Base-by-base conservation (phyloP, 2,113 vertebrate genomes). In the Chloropsis cyanopogon region DNA sequence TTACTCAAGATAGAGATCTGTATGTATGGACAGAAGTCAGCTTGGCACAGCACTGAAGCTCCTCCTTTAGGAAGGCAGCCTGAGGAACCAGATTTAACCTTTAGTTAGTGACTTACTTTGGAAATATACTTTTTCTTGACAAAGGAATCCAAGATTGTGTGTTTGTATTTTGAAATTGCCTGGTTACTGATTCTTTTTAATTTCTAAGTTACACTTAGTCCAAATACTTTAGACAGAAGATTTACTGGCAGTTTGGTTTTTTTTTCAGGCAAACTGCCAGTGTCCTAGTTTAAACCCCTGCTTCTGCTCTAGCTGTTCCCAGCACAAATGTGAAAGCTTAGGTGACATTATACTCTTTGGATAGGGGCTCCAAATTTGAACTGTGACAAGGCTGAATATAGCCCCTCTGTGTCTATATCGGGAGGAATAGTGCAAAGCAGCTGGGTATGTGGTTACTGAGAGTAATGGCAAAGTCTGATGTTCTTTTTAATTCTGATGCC, bases 91-190 rank as follows among this genome's bases (percentile, higher is more conserved):
- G 35, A 93, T 79, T 61, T 46, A 50, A 82, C 77, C 57, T 90
- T 94, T 61, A 84, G 60, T 71, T 86, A 68, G 64, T 46, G 49
- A 78, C 28, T 50, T 80, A 52, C 33, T 73, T 71, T 9, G 84
- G 52, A 93, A 94, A 83, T 71, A 63, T 14, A 81, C 76, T 88
- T 95, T n/a, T 50, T 89, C 53, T 68, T 83, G 68, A 63, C n/a
- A 73, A 59, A 85, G 64, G 53, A 92, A 92, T 82, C 71, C 44
- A 78, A 75, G 65, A 64, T 29, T 46, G 28, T 63, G 11, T 80
- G 63, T 94, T 86, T 96, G 57, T 78, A 68, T 95, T 95, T 93
- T 91, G 86, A 93, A 93, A 91, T 81, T 93, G 60, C 86, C 69
- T 22, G 3, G 71, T 89, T 93, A 89, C 87, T 7, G 31, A 57